Evolutionary conservation across 1,140 invertebrate genomes (phyloP), one percentile per base, ranked within the genome.

Genomic region (Trichonephila clavipes): DNA sequence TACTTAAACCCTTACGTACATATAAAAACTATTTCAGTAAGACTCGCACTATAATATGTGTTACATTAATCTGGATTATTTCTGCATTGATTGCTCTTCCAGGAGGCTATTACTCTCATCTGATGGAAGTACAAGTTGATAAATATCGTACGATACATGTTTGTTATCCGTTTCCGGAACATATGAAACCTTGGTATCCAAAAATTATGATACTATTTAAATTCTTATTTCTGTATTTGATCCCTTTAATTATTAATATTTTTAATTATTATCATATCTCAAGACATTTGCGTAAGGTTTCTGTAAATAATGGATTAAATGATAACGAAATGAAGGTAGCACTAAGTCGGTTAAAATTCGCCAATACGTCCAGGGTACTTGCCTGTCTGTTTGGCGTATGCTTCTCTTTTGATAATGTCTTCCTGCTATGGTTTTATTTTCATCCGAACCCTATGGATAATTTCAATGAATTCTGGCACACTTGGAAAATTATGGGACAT

Each of bases 181-280:
- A 97, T 89, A 97, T 97, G 96, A 97, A 97, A 0, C 95, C 96
- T 0, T 96, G 96, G 94, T 98, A 98, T 95, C 96, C 97, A 0
- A 97, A n/a, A 94, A 95, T 96, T 1, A 97, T 98, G 96, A 96
- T 98, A 5, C 95, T 98, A 92, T 95, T 97, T 62, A 97, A 97
- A 64, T 98, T 98, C 95, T 96, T 98, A 40, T 96, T 98, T n/a
- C 98, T 98, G 95, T 99, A 98, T 96, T 96, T 97, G 0, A 96
- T 98, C 61, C 98, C 98, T 0, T 96, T 99, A 40, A 96, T 97
- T 10, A 97, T 98, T 40, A 99, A 99, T 94, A 97, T 97, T 0
- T 96, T 97, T 59, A 99, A 99, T 96, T 99, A 99, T 96, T 96
- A 97, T 16, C 96, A 98, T 93, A 99, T 99, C 97, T 98, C 98